phyloP scores from a whole-genome alignment of 2,797 vertebrate genomes.

The Arctocebus calabarensis region DNA sequence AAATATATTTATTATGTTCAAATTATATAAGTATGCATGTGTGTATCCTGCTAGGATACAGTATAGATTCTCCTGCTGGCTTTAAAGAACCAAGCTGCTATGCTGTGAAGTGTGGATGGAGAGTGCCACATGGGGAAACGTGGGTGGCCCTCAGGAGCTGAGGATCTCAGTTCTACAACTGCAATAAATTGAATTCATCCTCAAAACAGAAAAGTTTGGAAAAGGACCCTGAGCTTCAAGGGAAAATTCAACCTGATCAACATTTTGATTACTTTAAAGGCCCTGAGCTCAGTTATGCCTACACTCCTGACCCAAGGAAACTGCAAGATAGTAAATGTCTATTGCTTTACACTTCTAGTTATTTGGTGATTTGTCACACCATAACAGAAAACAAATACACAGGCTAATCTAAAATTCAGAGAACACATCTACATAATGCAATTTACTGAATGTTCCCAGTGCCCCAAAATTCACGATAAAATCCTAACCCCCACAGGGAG shows the following conservation, averaged over 20 bases:
- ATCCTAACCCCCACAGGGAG: neutral
- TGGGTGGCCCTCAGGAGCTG: neutral
- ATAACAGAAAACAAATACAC: constrained; percentile 13
- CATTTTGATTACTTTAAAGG: neutral
- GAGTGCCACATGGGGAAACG: neutral
- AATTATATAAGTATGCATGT: neutral
- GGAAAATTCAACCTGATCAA: neutral
- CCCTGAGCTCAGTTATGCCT: neutral
- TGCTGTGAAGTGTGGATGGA: neutral
- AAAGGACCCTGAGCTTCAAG: neutral
- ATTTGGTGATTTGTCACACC: neutral
- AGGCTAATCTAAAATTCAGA: neutral
- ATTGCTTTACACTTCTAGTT: neutral
- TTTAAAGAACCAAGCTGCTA: neutral
- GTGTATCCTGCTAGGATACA: neutral
- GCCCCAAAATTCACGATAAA: neutral
- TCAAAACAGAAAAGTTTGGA: neutral
- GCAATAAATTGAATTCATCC: neutral
- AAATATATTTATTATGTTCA: neutral
- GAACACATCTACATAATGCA: neutral
- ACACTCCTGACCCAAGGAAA: neutral
- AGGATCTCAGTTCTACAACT: neutral
- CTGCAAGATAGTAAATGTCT: neutral
- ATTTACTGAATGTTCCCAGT: neutral
- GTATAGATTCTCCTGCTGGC: neutral